Base-by-base conservation (phyloP, 2,113 vertebrate species). In the Neodon shergylaensis region DNA sequence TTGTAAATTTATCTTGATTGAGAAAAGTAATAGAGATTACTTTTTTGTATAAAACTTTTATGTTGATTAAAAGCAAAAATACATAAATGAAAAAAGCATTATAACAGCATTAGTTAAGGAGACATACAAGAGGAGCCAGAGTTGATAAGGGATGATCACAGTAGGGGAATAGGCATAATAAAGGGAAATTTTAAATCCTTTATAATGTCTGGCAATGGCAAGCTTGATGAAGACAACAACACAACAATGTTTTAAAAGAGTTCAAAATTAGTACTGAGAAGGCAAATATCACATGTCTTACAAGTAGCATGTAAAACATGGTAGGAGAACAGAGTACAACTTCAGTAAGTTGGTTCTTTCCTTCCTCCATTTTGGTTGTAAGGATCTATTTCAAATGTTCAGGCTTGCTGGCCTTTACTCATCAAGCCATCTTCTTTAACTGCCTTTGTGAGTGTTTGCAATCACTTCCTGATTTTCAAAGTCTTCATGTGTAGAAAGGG, bases 401-500 rank as follows among this genome's bases (percentile, higher is more conserved):
- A 78, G 3, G 1, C 26, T 47, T 85, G 31, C 0, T 66, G 1
- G 1, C 28, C 4, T 85, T 58, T 66, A 44, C 28, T 21, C 42
- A 47, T 22, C 13, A 3, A 68, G 17, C 5, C 42, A 36, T 22
- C 1, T 21, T 36, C 5, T 7, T 5, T 21, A 10, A 6, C 0
- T 33, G 47, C 17, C 5, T 21, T 36, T 68, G 61, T 68, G 17
- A 85, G 17, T 10, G 24, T 49, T 22, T 63, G 10, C 16, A n/a
- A 24, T 73, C 2, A 7, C 19, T 78, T 7, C 14, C 21, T 39
- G 8, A 1, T 49, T 54, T 74, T 77, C 49, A 84, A 39, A 58
- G 13, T 36, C 22, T 0, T 76, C 7, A 0, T 54, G 5, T 72
- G 0, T 21, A 83, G 11, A 87, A 31, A 7, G 0, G 7, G 0